Evolutionary conservation across 1,140 invertebrate genomes (phyloP), one percentile per base, ranked within the genome.

Genomic region (Sycophaga agraensis): DNA sequence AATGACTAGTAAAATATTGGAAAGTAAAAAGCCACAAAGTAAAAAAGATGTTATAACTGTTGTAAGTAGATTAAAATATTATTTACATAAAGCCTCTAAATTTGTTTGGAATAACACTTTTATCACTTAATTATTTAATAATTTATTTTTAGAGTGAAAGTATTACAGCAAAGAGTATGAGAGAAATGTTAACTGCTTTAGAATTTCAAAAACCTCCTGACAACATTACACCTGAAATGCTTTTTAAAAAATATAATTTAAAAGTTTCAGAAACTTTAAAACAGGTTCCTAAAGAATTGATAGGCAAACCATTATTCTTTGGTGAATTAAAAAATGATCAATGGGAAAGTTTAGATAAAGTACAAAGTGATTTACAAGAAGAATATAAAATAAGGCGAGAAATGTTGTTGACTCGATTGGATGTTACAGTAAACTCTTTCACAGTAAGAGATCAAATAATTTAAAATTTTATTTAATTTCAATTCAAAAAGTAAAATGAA

Each of bases 391-490:
- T 92, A 39, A 80, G 95, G 59, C 81, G 93, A 57, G 89, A 96
- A 73, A 93, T 95, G 85, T 85, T 98, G 64, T 78, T 97, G 1
- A 95, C 93, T 62, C 83, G 96, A 50, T 77, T 97, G 40, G 95
- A 98, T 81, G 94, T 96, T 37, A 98, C 96, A 4, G 87, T 98
- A 70, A 92, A 95, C 77, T 97, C 94, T 21, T 98, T 97, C 79
- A 84, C 90, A 82, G 87, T 88, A 73, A 73, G n/a, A n/a, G n/a
- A n/a, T n/a, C n/a, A 21, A 35, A 57, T 14, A 37, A 26, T 19
- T 37, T 34, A 73, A 50, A 12, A 37, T 37, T n/a, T n/a, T 22
- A 45, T 51, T 16, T 51, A 17, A 11, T 17, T 48, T 45, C 0
- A 45, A 45, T 5, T 24, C n/a, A 1, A 24, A n/a, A 24, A 48